Percentiles rank a stretch among this genome's conserved stretches.
Evolutionary conservation across 2,888 invertebrate genomes (phyloP).

Genomic region (Lepidocyrtoides sp.): DNA sequence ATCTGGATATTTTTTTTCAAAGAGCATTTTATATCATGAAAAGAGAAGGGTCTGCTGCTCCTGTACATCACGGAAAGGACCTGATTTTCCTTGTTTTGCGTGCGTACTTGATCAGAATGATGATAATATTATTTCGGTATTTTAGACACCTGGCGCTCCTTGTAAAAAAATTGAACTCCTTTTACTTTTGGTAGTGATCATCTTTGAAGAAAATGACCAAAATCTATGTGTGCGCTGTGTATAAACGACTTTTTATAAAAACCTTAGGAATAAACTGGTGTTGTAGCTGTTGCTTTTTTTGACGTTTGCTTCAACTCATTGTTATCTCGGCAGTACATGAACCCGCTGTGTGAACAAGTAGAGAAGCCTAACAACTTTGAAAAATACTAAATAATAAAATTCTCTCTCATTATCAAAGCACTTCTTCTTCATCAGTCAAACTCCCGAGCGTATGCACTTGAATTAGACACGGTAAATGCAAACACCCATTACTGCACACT

Average conservation of each 20-base stretch:
- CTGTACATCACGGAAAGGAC: conserved; percentile 40
- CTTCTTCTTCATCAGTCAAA: conserved; percentile 75
- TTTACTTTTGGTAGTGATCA: conserved; percentile 4
- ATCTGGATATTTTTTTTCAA: not conserved
- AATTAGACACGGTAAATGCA: conserved; percentile 43
- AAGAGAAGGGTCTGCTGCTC: not conserved
- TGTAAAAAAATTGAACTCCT: not conserved
- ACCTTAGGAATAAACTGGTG: not conserved
- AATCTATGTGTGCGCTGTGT: not conserved
- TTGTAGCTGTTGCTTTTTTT: conserved; percentile 9
- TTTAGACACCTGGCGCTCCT: conserved; percentile 70
- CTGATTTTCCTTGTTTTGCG: conserved; percentile 66
- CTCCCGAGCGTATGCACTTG: conserved; percentile 15
- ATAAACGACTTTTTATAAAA: not conserved
- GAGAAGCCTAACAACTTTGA: conserved; percentile 32
- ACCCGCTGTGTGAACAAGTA: conserved; percentile 50
- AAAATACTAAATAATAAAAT: conserved; percentile 33
- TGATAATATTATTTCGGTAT: conserved; percentile 66
- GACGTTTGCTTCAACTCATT: conserved; percentile 14
- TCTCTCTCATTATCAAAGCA: conserved; percentile 72
- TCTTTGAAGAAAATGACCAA: conserved; percentile 4
- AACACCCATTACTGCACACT: conserved; percentile 63
- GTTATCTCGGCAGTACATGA: conserved; percentile 32
- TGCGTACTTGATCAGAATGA: conserved; percentile 57
- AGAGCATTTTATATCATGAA: not conserved